Percentiles rank a stretch among this genome's conserved stretches.
Conservation (phyloP, 1,140 invertebrate species). For the Macrobrachium rosenbergii region DNA sequence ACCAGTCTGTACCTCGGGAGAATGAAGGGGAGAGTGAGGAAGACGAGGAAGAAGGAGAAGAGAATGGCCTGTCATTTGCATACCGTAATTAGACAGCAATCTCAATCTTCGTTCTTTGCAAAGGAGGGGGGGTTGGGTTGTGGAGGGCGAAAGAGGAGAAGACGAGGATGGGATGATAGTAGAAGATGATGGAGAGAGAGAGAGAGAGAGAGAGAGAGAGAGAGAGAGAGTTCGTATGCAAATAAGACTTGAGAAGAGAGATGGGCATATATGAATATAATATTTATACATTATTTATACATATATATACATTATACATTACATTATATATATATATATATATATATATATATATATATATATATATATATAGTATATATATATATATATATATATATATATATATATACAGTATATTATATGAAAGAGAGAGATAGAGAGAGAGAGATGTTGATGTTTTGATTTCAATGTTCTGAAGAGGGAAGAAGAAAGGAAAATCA, state of each 20-base stretch:
- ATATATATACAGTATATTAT: too few relatives aligned
- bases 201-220: conserved; percentile 25
- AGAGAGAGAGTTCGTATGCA: conserved; percentile 3
- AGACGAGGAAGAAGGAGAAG: too few relatives aligned
- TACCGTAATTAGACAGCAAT: conserved; percentile 13
- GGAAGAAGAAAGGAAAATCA: not conserved
- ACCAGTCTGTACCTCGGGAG: not conserved
- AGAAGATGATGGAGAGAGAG: not conserved
- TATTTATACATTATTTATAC: too few relatives aligned
- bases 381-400: too few relatives aligned
- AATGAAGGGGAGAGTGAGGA: too few relatives aligned
- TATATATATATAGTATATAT: not conserved
- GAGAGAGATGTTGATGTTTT: conserved; percentile 14
- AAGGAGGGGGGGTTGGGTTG: too few relatives aligned
- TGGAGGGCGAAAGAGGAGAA: not conserved
- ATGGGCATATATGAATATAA: too few relatives aligned
- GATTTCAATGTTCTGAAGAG: not conserved
- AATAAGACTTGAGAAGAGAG: too few relatives aligned
- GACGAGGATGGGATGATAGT: not conserved
- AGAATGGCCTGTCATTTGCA: conserved; percentile 10
- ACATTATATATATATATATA: too few relatives aligned
- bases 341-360: too few relatives aligned
- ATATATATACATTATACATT: too few relatives aligned
- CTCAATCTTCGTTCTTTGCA: conserved; percentile 14
- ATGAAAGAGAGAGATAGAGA: conserved; percentile 17